Evolutionary conservation across 2,888 invertebrate species (phyloP).

Genomic region (Limnephilus rhombicus): DNA sequence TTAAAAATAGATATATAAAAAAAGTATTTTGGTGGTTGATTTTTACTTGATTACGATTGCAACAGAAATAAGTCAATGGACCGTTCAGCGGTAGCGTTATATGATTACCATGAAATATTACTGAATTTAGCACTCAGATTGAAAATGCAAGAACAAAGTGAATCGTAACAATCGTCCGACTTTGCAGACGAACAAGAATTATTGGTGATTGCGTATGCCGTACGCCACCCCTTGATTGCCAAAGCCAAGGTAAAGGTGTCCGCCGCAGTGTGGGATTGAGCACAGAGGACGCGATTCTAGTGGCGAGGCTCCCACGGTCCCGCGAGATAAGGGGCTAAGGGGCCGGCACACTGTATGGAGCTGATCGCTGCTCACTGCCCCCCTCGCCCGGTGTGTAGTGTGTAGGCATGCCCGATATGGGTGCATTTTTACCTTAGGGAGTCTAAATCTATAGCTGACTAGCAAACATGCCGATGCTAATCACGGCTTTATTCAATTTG

Average conservation of each 20-base stretch:
- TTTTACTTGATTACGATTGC: too few species aligned
- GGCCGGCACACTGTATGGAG: background rate
- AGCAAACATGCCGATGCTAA: background rate
- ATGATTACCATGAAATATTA: background rate
- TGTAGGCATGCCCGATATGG: background rate
- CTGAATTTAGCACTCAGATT: background rate
- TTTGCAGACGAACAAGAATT: background rate
- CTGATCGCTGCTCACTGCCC: background rate
- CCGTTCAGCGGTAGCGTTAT: background rate
- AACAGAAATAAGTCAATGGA: background rate
- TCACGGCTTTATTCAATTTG: background rate
- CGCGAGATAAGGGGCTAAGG: background rate
- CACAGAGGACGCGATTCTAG: background rate
- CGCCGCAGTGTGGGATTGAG: background rate
- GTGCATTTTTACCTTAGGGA: background rate
- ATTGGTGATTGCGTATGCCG: background rate
- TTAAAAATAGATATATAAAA: too few species aligned
- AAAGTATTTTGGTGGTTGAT: too few species aligned
- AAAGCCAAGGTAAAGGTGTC: background rate
- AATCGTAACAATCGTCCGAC: background rate
- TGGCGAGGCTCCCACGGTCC: conserved; percentile 14
- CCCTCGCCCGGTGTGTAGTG: background rate
- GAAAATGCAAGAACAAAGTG: too few species aligned
- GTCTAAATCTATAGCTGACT: background rate
- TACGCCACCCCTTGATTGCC: background rate